Conservation (phyloP, 1,140 invertebrate species). For the Macrobrachium rosenbergii region DNA sequence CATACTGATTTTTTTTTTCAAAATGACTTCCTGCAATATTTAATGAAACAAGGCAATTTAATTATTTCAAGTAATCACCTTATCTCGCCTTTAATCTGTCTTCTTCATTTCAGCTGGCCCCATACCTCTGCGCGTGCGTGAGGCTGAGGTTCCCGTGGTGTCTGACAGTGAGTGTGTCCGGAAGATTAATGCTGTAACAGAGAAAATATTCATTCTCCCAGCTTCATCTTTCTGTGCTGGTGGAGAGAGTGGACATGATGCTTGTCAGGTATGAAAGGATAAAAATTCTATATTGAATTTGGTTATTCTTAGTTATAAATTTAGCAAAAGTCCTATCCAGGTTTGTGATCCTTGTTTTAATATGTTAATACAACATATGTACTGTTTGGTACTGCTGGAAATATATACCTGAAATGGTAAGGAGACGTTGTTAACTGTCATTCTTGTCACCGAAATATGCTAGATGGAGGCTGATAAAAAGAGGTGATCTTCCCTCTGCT, state of each 20-base stretch:
- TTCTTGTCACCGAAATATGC: too few relatives aligned
- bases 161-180: constrained; percentile 91
- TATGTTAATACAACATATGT: too few relatives aligned
- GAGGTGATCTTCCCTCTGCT: too few relatives aligned
- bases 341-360: too few relatives aligned
- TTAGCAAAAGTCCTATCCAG: too few relatives aligned
- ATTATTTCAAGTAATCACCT: not conserved
- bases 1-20: too few relatives aligned
- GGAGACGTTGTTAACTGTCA: too few relatives aligned
- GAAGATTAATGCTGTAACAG: constrained; percentile 93
- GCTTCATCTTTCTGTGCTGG: constrained; percentile 93
- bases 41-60: not conserved
- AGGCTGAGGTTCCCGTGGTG: constrained; percentile 93
- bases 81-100: not conserved
- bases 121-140: constrained; percentile 87
- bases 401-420: too few relatives aligned
- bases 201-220: constrained; percentile 93
- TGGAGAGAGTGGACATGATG: constrained; percentile 91
- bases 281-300: not conserved
- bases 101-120: constrained; percentile 80
- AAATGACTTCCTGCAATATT: not conserved
- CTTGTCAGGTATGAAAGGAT: constrained; percentile 82
- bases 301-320: too few relatives aligned
- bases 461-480: too few relatives aligned
- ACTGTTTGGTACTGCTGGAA: too few relatives aligned